Conservation (phyloP, 2,888 invertebrate genomes). For the Platycheirus albimanus region DNA sequence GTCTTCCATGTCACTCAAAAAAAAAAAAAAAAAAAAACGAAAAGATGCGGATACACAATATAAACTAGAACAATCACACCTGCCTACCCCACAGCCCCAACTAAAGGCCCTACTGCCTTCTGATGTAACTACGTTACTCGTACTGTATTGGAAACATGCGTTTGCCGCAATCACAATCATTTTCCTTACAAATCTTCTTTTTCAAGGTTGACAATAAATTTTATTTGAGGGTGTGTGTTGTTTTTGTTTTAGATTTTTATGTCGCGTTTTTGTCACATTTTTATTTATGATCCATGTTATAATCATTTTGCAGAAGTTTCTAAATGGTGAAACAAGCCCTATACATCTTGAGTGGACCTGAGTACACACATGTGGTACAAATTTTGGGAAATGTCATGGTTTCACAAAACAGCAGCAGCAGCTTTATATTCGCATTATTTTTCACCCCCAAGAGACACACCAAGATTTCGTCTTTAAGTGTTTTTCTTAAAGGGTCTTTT, state of each 20-base stretch:
- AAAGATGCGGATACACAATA: slow-evolving; percentile 21
- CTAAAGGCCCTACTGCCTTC: background rate
- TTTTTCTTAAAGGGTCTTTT: slow-evolving; percentile 62
- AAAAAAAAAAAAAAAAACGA: no score
- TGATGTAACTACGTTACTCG: background rate
- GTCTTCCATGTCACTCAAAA: slow-evolving; percentile 16
- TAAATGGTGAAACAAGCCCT: slow-evolving; percentile 28
- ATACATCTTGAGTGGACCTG: slow-evolving; percentile 64
- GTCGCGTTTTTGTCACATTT: slow-evolving; percentile 74
- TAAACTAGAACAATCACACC: slow-evolving; percentile 48
- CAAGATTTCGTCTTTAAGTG: slow-evolving; percentile 41
- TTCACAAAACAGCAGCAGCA: slow-evolving; percentile 37
- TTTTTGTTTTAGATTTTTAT: slow-evolving; percentile 71
- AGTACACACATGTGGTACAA: slow-evolving; percentile 63
- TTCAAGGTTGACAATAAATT: slow-evolving; percentile 71
- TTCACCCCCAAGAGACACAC: slow-evolving; percentile 39
- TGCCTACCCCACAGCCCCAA: background rate
- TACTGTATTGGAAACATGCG: slow-evolving; percentile 30
- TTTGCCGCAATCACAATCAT: slow-evolving; percentile 50
- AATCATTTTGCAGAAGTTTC: slow-evolving; percentile 67
- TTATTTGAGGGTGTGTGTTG: slow-evolving; percentile 45
- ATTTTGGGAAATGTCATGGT: slow-evolving; percentile 64
- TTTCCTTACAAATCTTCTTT: slow-evolving; percentile 57
- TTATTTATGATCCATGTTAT: slow-evolving; percentile 74
- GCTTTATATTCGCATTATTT: slow-evolving; percentile 1